A percentile compares a stretch with the other conserved stretches of the same genome.
These are phyloP conservation scores for Leptodactylus fallax DNA, from an alignment of 2,797 vertebrate genomes.

Conservation along the genomic window DNA sequence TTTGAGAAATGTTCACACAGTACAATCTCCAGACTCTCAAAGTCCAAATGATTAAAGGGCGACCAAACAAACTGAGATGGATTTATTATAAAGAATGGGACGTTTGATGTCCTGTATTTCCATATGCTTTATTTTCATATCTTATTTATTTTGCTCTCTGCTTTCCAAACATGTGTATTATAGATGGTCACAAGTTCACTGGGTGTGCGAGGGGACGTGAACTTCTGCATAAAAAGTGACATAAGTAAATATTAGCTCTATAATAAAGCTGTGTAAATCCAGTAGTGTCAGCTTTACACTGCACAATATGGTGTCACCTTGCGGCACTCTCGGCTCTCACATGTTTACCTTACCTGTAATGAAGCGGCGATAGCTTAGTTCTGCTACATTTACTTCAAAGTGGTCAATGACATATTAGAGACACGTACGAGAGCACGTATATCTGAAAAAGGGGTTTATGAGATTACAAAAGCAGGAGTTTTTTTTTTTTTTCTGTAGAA, in stretches of 20 bases:
- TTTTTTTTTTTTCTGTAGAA: background rate
- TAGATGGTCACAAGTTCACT: constrained; percentile 1
- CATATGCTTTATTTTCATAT: background rate
- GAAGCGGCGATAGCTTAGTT: background rate
- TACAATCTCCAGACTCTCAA: background rate
- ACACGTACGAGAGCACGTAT: background rate
- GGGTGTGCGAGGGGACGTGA: constrained; percentile 8
- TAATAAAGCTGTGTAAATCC: constrained; percentile 15
- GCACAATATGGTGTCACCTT: background rate
- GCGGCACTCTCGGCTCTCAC: background rate
- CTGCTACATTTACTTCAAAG: constrained; percentile 5
- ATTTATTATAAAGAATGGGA: background rate
- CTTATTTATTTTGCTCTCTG: constrained; percentile 21
- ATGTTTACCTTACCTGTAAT: constrained; percentile 23
- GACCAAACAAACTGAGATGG: background rate
- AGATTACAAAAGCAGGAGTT: background rate
- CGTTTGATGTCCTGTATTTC: background rate
- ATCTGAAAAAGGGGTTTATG: background rate
- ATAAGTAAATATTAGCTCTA: constrained; percentile 48
- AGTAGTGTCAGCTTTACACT: constrained; percentile 28
- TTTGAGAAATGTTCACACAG: background rate
- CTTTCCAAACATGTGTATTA: constrained; percentile 1
- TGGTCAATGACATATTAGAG: background rate
- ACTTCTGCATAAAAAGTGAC: constrained; percentile 5
- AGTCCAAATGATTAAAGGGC: background rate